Evolutionary conservation across 2,888 invertebrate species (phyloP), one percentile per base, ranked within the genome.

Genomic region (Leptogaster cylindrica): DNA sequence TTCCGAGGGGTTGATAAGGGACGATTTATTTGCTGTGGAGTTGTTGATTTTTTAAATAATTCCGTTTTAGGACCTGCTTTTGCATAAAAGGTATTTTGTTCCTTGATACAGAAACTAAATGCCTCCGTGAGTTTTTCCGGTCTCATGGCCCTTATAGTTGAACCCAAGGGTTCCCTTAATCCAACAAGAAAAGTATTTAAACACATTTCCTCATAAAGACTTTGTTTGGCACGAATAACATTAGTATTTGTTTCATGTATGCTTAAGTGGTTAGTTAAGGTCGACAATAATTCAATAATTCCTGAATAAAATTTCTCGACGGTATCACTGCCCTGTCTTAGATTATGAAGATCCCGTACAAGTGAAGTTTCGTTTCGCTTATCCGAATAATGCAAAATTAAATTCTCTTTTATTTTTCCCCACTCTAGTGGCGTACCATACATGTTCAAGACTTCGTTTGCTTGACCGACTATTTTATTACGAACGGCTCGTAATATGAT

Each of bases 391-490:
- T 55, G 55, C 8, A 31, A 16, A 2, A 55, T 31, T 14, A 55
- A 36, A 36, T 55, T 55, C 4, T 4, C 7, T 20, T 55, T 55
- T 16, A 55, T 55, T n/a, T 55, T 12, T 6, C 27, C 41, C 41
- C 41, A 41, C 4, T 61, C 28, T n/a, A 44, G 8, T 6, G 41
- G 58, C 4, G 70, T 72, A 1, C 72, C 71, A 25, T 71, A 72
- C 48, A 46, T 46, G 23, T 70, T 72, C 2, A 72, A 61, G 3
- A 70, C 68, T 50, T 72, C 71, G 27, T 73, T 73, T 7, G 72
- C 72, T 46, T 68, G 55, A 0, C 72, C 70, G 16, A 50, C 65
- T 28, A 72, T 71, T 68, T 72, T 72, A 58, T 73, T 72, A n/a
- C 71, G 67, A 65, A 71, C 70, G 6, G 70, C 64, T 2, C 71